These are phyloP conservation scores for Diachasmimorpha longicaudata DNA, from an alignment of 1,140 invertebrate species.

Conservation along the genomic window DNA sequence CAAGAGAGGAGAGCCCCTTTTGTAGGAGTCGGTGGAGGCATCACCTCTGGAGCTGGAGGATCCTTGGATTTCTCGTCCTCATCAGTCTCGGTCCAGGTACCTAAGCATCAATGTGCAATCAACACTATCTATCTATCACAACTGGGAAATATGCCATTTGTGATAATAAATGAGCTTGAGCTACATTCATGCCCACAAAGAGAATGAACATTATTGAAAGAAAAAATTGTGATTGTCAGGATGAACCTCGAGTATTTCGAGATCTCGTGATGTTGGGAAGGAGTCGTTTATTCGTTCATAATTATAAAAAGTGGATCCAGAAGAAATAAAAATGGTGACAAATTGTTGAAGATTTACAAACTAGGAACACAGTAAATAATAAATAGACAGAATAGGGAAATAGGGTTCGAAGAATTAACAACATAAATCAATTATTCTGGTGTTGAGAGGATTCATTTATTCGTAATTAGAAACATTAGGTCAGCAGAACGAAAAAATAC, in stretches of 20 bases:
- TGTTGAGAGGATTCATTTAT: no score
- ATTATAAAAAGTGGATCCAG: no score
- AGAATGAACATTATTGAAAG: conserved; percentile 40
- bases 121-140: conserved; percentile 64
- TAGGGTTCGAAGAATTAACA: no score
- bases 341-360: no score
- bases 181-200: conserved; percentile 60
- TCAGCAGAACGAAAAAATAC: background rate
- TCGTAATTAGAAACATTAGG: background rate
- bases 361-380: no score
- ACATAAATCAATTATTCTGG: no score
- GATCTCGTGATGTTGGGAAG: no score
- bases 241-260: background rate
- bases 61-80: conserved; percentile 20
- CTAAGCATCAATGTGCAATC: conserved; percentile 64
- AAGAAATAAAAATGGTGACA: no score
- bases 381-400: no score
- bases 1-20: conserved; percentile 40
- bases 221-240: background rate
- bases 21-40: background rate
- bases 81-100: conserved; percentile 49
- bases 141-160: conserved; percentile 48
- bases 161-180: conserved; percentile 65
- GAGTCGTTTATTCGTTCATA: no score
- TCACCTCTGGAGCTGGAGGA: conserved; percentile 11